A percentile compares a stretch with the other conserved stretches of the same genome.
phyloP scores from a whole-genome alignment of 2,888 invertebrate species.

The Erebia epiphron region DNA sequence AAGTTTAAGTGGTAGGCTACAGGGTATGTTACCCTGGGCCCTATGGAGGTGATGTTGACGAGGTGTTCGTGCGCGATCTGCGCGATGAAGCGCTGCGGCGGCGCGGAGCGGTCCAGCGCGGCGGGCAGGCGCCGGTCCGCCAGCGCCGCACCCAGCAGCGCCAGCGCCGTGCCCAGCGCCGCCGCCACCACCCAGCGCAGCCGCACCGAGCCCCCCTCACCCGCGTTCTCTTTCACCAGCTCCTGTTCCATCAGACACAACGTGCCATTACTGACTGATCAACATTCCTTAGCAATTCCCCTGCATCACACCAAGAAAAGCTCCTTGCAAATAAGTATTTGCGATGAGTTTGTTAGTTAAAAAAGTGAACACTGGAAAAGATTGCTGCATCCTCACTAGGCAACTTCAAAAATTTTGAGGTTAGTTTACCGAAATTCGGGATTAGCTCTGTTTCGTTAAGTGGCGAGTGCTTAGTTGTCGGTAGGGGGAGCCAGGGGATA shows the following conservation, averaged over 20 bases:
- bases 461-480: no score
- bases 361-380: no score
- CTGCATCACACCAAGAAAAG: no score
- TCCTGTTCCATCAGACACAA: slow-evolving; percentile 22
- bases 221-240: slow-evolving; percentile 58
- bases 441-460: no score
- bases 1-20: no score
- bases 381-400: no score
- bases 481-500: no score
- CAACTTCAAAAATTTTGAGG: no score
- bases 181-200: slow-evolving; percentile 69
- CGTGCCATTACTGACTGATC: neutral
- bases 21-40: slow-evolving; percentile 80
- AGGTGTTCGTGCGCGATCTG: slow-evolving; percentile 86
- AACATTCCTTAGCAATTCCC: no score
- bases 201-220: slow-evolving; percentile 47
- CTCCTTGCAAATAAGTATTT: no score
- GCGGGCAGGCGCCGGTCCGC: slow-evolving; percentile 83
- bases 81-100: slow-evolving; percentile 65
- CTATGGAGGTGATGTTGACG: slow-evolving; percentile 83
- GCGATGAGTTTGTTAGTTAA: no score
- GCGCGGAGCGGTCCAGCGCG: slow-evolving; percentile 59
- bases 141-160: slow-evolving; percentile 75
- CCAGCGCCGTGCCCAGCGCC: slow-evolving; percentile 76
- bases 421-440: no score